Evolutionary conservation across 2,113 vertebrate species (phyloP).

Genomic region (Stegostoma tigrinum): DNA sequence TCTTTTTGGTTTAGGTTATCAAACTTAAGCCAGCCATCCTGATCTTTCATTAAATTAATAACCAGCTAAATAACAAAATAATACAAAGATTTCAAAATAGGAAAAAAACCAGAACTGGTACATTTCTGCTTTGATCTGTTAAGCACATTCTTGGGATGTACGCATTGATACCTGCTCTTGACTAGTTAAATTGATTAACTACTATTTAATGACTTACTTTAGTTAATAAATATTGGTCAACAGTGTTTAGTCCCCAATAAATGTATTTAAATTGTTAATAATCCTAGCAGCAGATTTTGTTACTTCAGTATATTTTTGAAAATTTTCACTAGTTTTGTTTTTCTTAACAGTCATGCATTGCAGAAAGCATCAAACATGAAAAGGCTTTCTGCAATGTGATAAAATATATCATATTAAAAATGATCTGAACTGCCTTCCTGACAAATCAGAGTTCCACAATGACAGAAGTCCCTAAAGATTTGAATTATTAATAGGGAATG

Average conservation of each 20-base stretch:
- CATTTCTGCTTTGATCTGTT: background rate
- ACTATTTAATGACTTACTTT: background rate
- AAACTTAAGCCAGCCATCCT: too few species aligned
- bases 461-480: constrained; percentile 66
- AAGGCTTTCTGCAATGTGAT: constrained; percentile 39
- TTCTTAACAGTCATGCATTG: background rate
- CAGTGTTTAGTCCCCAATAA: background rate
- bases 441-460: constrained; percentile 68
- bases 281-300: background rate
- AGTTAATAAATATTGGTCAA: background rate
- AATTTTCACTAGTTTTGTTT: background rate
- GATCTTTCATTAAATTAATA: too few species aligned
- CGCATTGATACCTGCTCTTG: background rate
- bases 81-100: too few species aligned
- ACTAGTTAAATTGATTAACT: background rate
- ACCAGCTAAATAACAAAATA: too few species aligned
- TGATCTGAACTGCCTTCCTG: constrained; percentile 65
- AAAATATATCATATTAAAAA: constrained; percentile 68
- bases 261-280: background rate
- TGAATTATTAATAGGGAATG: constrained; percentile 78
- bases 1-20: too few species aligned
- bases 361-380: background rate
- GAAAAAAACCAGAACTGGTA: background rate
- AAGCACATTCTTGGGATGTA: background rate
- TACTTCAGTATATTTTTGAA: background rate